Base-by-base conservation (phyloP, 92 coral and sea anemone genomes). In the Porites evermanni region DNA sequence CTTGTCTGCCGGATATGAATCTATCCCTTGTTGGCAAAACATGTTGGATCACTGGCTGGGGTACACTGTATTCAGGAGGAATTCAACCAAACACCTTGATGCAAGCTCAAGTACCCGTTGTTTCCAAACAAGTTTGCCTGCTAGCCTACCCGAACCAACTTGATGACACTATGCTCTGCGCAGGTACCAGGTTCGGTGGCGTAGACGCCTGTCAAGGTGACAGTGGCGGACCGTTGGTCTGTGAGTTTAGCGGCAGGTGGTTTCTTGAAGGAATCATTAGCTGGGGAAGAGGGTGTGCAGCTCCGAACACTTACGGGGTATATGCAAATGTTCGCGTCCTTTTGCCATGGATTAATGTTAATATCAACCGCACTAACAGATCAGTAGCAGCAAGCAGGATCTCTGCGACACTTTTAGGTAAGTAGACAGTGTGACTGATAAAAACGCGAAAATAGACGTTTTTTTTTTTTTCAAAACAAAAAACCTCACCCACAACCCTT, bases 201-300 rank as follows among this genome's bases (percentile, higher is more conserved):
- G 56, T 77, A 9, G 81, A 77, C 23, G 70, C 81, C 70, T 77
- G 81, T 10, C 70, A 77, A 8, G 81, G 81, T 29, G 81, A 77
- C 18, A 77, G 81, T 16, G 81, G 81, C 4, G 70, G 81, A 4
- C 81, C 81, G 7, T 32, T 77, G 7, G 81, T 77, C 23, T 77
- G 81, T 77, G 70, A 77, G 9, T 77, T 60, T 54, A 77, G 23
- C 17, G 19, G 54, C 16, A 60, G 11, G 29, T 77, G 81, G 81
- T 64, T 60, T 9, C 70, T 77, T 53, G 81, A 26, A 60, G 81
- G 81, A 16, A 53, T 64, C 23, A 64, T 13, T 18, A 77, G 81
- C 18, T 77, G 81, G 81, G 81, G 81, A 7, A 17, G 63, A 56
- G 81, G 81, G 12, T 77, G 81, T 32, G 81, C 70, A 29, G 54